phyloP scores from a whole-genome alignment of 2,888 invertebrate species.

The Drosophila pegasa region DNA sequence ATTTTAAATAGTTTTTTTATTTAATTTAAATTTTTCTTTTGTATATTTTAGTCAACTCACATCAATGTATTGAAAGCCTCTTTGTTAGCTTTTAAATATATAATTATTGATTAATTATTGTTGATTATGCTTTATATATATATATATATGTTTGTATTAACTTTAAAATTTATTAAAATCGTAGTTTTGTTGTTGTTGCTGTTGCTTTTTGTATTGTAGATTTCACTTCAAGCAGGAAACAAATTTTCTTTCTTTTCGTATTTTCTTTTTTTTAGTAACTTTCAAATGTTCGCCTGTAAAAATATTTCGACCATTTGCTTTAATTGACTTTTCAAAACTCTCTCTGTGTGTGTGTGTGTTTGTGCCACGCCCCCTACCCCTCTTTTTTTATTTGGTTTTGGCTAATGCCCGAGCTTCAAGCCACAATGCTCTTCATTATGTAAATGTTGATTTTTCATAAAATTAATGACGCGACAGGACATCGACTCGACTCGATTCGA shows the following conservation, averaged over 20 bases:
- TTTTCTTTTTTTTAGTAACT: slow-evolving; percentile 18
- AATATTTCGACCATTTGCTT: slow-evolving; percentile 6
- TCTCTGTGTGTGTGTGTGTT: slow-evolving; percentile 15
- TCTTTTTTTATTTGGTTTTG: background rate
- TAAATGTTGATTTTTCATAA: slow-evolving; percentile 67
- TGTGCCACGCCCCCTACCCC: slow-evolving; percentile 48
- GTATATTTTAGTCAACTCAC: slow-evolving; percentile 58
- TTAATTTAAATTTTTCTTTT: slow-evolving; percentile 49
- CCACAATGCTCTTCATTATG: slow-evolving; percentile 60
- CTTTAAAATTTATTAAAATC: slow-evolving; percentile 58
- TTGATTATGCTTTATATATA: slow-evolving; percentile 26
- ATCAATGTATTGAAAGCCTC: slow-evolving; percentile 71
- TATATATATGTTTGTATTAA: slow-evolving; percentile 22
- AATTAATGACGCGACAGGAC: slow-evolving; percentile 70
- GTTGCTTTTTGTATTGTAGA: slow-evolving; percentile 50
- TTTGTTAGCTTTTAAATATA: slow-evolving; percentile 40
- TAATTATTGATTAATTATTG: slow-evolving; percentile 30
- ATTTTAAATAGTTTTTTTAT: slow-evolving; percentile 29
- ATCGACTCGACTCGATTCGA: slow-evolving; percentile 29
- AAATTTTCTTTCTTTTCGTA: slow-evolving; percentile 21
- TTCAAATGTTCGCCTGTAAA: slow-evolving; percentile 5
- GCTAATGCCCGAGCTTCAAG: slow-evolving; percentile 54
- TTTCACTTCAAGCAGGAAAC: slow-evolving; percentile 66
- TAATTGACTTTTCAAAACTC: slow-evolving; percentile 6
- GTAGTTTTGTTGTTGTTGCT: slow-evolving; percentile 46